Base-by-base conservation (phyloP, 1,140 invertebrate genomes). In the Aricia agestis region DNA sequence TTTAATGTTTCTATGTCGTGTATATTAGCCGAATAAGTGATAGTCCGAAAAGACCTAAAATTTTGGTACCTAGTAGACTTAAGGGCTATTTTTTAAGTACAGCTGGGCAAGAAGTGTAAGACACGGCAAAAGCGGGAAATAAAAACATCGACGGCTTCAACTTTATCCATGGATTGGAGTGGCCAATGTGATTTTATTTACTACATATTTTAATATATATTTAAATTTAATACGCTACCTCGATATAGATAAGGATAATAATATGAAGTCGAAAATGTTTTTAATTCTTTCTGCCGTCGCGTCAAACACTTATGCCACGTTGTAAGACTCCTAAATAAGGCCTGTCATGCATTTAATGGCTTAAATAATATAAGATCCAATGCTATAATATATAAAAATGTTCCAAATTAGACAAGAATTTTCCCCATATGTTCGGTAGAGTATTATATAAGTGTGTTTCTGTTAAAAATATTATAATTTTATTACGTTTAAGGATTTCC, bases 21-120 rank as follows among this genome's bases (percentile, higher is more conserved):
- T 63, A 18, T 63, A 63, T 63, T 63, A 63, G 59, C 59, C 19
- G 19, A 63, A 63, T 63, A 63, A 63, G 59, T 63, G 59, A 63
- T 63, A 63, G 59, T 63, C 59, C 17, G 59, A 63, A 63, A 63
- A 63, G 59, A 63, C 59, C 59, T 63, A 63, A 63, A 63, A 63
- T 63, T 63, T 63, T 63, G 59, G 59, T 63, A 63, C 59, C 59
- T 63, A 63, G 19, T 63, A 63, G 59, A 63, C 10, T 19, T 63
- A 63, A 63, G 59, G 17, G 18, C 18, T 63, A 63, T 63, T 63
- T 63, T 63, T 5, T 63, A 31, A 63, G 59, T 36, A 36, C 36
- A 36, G 1, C 36, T 36, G 36, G 5, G 36, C 36, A 36, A 36
- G 9, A 36, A 36, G 36, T 36, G 36, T 36, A 36, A 7, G 36